These are phyloP conservation scores for Pungitius pungitius DNA, from an alignment of 2,113 vertebrate genomes.

Conservation along the genomic window DNA sequence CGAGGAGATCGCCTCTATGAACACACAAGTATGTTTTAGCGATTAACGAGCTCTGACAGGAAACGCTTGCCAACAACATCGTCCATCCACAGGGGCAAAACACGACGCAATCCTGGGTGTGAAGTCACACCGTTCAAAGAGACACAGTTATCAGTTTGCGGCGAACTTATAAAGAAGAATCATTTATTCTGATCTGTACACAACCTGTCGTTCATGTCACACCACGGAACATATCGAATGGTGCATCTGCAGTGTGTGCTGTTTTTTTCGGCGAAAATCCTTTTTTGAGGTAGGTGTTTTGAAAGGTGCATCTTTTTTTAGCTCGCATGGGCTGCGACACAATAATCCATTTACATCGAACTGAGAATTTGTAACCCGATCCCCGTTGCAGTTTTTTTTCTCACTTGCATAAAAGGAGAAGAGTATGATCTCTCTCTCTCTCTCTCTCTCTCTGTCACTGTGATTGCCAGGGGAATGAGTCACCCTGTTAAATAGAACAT, in stretches of 20 bases:
- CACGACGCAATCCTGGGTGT: neutral
- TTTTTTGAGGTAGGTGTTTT: conserved; percentile 33
- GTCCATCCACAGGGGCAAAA: neutral
- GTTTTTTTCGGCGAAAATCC: neutral
- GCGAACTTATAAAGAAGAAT: neutral
- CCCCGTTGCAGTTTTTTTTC: conserved; percentile 52
- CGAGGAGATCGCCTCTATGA: neutral
- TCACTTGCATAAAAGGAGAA: conserved; percentile 62
- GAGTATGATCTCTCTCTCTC: conserved; percentile 23
- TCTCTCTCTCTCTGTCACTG: conserved; percentile 5
- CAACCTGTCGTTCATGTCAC: neutral
- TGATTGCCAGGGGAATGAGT: conserved; percentile 56
- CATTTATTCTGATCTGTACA: neutral
- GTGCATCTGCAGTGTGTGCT: neutral
- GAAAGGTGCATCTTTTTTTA: conserved; percentile 43
- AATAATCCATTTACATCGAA: conserved; percentile 60
- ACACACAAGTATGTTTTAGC: neutral
- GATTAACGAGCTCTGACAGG: conserved; percentile 2
- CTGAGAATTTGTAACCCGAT: conserved; percentile 68
- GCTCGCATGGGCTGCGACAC: conserved; percentile 35
- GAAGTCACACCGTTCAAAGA: neutral
- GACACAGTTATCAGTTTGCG: neutral
- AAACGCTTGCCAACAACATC: conserved; percentile 2
- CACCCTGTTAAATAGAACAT: conserved; percentile 70
- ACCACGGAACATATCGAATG: neutral